A percentile compares a stretch with the other conserved stretches of the same genome.
phyloP scores from a whole-genome alignment of 1,140 invertebrate species.

The Drosophila sp. region DNA sequence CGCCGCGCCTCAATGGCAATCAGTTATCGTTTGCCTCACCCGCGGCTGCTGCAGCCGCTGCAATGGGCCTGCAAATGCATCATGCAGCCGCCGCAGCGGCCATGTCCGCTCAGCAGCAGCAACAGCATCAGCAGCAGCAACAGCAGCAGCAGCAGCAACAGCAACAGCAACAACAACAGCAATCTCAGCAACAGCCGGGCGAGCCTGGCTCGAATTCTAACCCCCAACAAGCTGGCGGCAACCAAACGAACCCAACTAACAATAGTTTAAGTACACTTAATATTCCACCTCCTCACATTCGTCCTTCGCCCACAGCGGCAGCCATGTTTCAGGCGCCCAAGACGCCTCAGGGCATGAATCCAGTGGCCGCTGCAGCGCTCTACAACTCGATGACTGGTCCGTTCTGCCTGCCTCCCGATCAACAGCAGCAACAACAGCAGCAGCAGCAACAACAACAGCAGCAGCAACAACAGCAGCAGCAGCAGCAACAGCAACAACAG shows the following conservation, averaged over 20 bases:
- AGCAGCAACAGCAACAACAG: constrained; percentile 84
- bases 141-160: constrained; percentile 37
- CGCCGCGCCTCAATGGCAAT: constrained; percentile 75
- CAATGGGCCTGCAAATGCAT: constrained; percentile 81
- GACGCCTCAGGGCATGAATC: constrained; percentile 88
- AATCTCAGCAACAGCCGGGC: constrained; percentile 23
- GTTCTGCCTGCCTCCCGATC: constrained; percentile 86
- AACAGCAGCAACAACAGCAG: constrained; percentile 68
- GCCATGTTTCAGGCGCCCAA: constrained; percentile 92
- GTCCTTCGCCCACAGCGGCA: constrained; percentile 86
- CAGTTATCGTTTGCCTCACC: constrained; percentile 78
- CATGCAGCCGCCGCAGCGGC: constrained; percentile 80
- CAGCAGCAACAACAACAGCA: constrained; percentile 74
- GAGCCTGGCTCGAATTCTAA: constrained; percentile 50
- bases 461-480: constrained; percentile 72
- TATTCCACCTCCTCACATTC: constrained; percentile 88
- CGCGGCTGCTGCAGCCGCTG: constrained; percentile 78
- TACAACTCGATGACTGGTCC: constrained; percentile 86
- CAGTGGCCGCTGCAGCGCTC: constrained; percentile 86
- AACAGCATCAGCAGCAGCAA: constrained; percentile 60
- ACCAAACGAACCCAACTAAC: constrained; percentile 72
- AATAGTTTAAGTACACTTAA: constrained; percentile 82
- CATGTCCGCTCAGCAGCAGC: constrained; percentile 72
- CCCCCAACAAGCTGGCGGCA: constrained; percentile 35
- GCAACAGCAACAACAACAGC: constrained; percentile 32